phyloP scores from a whole-genome alignment of 2,113 vertebrate species.

The Ceyx margarethae region DNA sequence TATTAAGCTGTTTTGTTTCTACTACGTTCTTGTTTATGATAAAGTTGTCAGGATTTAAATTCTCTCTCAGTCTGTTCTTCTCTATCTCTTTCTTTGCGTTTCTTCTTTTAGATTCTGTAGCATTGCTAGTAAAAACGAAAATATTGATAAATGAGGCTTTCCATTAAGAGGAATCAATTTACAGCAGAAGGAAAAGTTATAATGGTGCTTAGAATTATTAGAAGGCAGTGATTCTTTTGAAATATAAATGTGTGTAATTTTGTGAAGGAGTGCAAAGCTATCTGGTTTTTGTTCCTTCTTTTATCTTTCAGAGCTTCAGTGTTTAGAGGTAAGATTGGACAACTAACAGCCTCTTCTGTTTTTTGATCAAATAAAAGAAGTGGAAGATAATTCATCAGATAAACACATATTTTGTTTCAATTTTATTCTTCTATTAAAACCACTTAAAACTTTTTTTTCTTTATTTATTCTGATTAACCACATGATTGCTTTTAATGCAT shows the following conservation, averaged over 20 bases:
- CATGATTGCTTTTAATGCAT: not conserved
- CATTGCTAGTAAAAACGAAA: not conserved
- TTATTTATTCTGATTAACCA: not conserved
- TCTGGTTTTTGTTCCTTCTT: not conserved
- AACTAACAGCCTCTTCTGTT: not conserved
- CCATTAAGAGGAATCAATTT: not conserved
- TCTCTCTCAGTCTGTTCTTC: not conserved
- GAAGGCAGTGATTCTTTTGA: not conserved
- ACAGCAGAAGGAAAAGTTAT: not conserved
- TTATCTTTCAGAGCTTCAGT: not conserved
- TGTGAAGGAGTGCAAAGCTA: not conserved
- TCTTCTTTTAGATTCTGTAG: not conserved
- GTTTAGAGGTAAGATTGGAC: not conserved
- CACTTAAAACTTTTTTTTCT: not conserved
- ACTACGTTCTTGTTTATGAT: not conserved
- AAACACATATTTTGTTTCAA: not conserved
- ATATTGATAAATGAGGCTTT: not conserved
- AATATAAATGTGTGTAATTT: not conserved
- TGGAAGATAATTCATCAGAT: not conserved
- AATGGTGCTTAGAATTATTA: not conserved
- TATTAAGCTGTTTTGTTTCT: not conserved
- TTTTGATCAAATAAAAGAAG: not conserved
- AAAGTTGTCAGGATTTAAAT: not conserved
- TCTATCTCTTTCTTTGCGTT: not conserved
- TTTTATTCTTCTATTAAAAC: not conserved